These are phyloP conservation scores for Papilio dardanus DNA, from an alignment of 1,140 invertebrate genomes.

Conservation along the genomic window DNA sequence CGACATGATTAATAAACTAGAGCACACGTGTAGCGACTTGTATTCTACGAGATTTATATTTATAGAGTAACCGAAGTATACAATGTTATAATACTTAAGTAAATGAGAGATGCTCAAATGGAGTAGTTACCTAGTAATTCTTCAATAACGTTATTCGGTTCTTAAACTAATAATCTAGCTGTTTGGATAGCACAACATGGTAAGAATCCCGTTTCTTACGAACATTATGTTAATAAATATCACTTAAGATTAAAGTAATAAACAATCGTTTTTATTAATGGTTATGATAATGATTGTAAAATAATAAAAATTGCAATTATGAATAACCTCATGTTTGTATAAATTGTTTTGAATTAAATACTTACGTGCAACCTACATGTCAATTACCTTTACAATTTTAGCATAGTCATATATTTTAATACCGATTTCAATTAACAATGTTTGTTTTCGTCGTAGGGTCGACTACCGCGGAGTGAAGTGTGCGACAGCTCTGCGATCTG, in stretches of 20 bases:
- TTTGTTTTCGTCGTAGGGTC: constrained; percentile 57
- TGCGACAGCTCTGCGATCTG: constrained; percentile 66
- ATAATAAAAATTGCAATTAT: neutral
- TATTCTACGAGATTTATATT: neutral
- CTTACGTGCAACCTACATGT: no score
- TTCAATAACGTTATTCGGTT: no score
- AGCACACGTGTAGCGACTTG: neutral
- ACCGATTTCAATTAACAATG: neutral
- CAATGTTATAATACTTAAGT: no score
- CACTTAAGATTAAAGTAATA: no score
- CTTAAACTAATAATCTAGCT: no score
- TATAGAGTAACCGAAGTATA: no score
- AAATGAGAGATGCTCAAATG: no score
- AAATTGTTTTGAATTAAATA: neutral
- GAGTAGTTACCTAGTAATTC: no score
- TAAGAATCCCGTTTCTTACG: no score
- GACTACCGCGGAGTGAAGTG: constrained; percentile 74
- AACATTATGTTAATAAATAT: no score
- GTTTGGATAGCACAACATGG: no score
- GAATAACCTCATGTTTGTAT: neutral
- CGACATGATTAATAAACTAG: neutral
- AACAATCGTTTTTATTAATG: neutral
- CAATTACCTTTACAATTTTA: neutral
- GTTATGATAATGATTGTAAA: neutral
- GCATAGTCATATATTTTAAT: neutral